These are phyloP conservation scores for Dysmachus trigonus DNA, from an alignment of 2,888 invertebrate species.

Conservation along the genomic window DNA sequence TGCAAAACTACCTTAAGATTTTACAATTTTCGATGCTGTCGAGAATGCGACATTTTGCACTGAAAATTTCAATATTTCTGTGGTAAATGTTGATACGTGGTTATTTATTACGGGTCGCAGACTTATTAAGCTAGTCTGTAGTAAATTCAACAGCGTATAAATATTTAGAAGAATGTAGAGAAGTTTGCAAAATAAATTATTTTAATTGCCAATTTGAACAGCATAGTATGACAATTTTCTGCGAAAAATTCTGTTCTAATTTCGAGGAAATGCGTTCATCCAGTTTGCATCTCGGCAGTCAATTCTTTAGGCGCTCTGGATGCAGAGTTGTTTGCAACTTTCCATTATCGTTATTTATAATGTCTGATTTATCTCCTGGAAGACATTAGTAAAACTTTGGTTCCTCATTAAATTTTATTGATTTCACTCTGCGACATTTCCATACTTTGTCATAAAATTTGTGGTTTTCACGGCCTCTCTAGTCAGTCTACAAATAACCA, in stretches of 20 bases:
- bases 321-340: neutral
- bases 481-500: too few species aligned
- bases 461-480: too few species aligned
- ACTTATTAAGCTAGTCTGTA: neutral
- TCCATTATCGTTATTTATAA: neutral
- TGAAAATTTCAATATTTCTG: neutral
- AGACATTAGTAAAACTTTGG: neutral
- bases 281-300: neutral
- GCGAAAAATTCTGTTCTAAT: neutral
- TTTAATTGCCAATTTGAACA: neutral
- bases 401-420: neutral
- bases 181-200: neutral
- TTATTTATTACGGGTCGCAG: neutral
- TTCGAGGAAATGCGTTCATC: neutral
- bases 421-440: too few species aligned
- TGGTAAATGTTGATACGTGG: neutral
- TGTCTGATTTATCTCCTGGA: neutral
- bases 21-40: neutral
- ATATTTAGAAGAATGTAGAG: neutral
- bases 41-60: neutral
- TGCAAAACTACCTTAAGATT: constrained; percentile 35
- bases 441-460: too few species aligned
- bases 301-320: neutral
- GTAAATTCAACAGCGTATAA: neutral
- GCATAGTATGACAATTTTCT: neutral